A percentile compares a stretch with the other conserved stretches of the same genome.
phyloP scores from a whole-genome alignment of 2,888 invertebrate species.

The Scaptomyza flava region DNA sequence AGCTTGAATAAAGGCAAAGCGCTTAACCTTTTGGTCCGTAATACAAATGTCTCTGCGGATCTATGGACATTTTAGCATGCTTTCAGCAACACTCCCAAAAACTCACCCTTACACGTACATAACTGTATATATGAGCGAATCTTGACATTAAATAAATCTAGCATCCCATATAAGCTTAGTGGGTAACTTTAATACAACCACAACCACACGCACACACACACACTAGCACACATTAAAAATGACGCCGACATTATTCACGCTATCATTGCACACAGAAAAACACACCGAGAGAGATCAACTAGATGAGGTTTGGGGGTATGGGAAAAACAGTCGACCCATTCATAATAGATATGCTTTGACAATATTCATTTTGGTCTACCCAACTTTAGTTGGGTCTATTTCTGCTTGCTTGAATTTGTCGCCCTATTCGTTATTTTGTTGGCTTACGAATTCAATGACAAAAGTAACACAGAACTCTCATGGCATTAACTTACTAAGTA shows the following conservation, averaged over 20 bases:
- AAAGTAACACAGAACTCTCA: constrained; percentile 58
- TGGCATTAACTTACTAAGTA: constrained; percentile 24
- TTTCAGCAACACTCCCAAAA: constrained; percentile 23
- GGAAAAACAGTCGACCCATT: constrained; percentile 2
- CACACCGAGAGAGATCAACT: constrained; percentile 14
- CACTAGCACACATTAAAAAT: constrained; percentile 64
- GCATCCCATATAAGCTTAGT: constrained; percentile 66
- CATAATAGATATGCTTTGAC: constrained; percentile 42
- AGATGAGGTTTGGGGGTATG: not conserved
- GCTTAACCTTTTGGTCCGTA: constrained; percentile 62
- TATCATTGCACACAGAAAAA: constrained; percentile 65
- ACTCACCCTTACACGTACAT: constrained; percentile 23
- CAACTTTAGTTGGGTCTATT: constrained; percentile 39
- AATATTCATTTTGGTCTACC: constrained; percentile 49
- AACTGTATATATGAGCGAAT: constrained; percentile 35
- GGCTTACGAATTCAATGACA: constrained; percentile 36
- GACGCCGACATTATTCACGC: constrained; percentile 80
- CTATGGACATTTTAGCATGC: constrained; percentile 69
- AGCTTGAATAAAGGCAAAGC: constrained; percentile 45
- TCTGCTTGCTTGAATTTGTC: constrained; percentile 42
- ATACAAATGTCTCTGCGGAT: constrained; percentile 60
- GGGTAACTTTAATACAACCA: constrained; percentile 66
- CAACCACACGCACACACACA: constrained; percentile 20
- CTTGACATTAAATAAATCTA: constrained; percentile 78
- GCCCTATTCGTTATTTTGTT: constrained; percentile 16